Base-by-base conservation (phyloP, 2,113 vertebrate species). In the Neopipo cinnamomea region DNA sequence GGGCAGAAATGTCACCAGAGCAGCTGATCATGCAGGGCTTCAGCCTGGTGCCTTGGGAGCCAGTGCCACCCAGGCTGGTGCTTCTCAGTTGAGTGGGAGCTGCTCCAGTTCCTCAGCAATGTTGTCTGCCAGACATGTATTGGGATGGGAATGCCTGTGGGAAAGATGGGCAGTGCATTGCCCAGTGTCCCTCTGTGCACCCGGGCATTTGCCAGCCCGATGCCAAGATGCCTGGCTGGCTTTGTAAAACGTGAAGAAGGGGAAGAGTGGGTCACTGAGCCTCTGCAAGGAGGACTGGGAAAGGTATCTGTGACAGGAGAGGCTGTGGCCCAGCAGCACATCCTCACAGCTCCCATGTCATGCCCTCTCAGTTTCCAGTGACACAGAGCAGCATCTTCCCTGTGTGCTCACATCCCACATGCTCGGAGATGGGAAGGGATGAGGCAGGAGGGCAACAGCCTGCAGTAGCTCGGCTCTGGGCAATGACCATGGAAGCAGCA, bases 341-440 rank as follows among this genome's bases (percentile, higher is more conserved):
- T 49, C 39, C 70, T 62, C 12, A 3, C 31, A n/a, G 73, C 22
- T 47, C 46, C 44, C 46, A 0, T 14, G 21, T 42, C 73, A 9
- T 5, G 16, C 13, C 31, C 47, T 84, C 19, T n/a, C 6, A 0
- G 0, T 12, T 63, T 23, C 42, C 81, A 52, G 73, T n/a, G 85
- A 91, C 1, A 0, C 74, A 79, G 33, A 82, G 52, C 80, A 72
- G 70, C 58, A 1, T 5, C 66, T 19, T 30, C 83, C 46, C 22
- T 10, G 6, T 0, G 2, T 1, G 0, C 12, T 79, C 3, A 0
- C 68, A 17, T 67, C 61, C 65, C 42, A 5, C 23, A 1, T 33
- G 67, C 61, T 63, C 76, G 3, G 65, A 18, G 28, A 4, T 20
- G 65, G 52, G 67, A 66, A 23, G 41, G 46, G 33, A 14, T 5